Conservation (phyloP, 2,888 invertebrate species). For the Cecidostiba fungosa region DNA sequence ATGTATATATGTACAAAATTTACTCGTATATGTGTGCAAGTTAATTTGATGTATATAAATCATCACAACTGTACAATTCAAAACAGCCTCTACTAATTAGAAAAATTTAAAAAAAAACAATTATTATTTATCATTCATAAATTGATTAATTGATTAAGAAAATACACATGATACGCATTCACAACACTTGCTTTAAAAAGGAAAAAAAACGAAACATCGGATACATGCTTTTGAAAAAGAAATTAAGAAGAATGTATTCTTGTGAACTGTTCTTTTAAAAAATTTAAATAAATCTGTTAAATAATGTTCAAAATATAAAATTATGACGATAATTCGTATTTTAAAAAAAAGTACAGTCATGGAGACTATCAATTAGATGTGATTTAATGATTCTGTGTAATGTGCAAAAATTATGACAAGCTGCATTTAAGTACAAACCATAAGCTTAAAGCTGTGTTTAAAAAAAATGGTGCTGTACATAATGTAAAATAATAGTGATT, state of each 20-base stretch:
- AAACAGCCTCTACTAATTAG: not conserved
- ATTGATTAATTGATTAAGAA: slow-evolving; percentile 30
- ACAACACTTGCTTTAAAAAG: slow-evolving; percentile 69
- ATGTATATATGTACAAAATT: not conserved
- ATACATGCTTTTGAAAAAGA: slow-evolving; percentile 69
- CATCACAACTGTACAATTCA: slow-evolving; percentile 37
- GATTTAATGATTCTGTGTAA: slow-evolving; percentile 28
- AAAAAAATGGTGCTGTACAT: slow-evolving; percentile 49
- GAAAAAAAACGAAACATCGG: slow-evolving; percentile 67
- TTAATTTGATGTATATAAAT: not conserved
- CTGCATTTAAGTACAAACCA: slow-evolving; percentile 42
- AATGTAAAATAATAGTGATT: slow-evolving; percentile 47
- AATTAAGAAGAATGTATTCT: slow-evolving; percentile 36
- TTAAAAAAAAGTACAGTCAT: slow-evolving; percentile 29
- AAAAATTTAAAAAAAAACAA: slow-evolving; percentile 10
- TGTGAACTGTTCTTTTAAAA: slow-evolving; percentile 42
- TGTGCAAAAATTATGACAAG: slow-evolving; percentile 48
- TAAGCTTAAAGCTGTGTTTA: slow-evolving; percentile 50
- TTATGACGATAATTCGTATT: slow-evolving; percentile 27
- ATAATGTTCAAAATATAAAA: not conserved
- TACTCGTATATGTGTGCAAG: not conserved
- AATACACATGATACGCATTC: slow-evolving; percentile 51
- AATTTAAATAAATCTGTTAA: slow-evolving; percentile 1
- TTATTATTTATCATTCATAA: slow-evolving; percentile 17
- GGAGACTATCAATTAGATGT: slow-evolving; percentile 15